Evolutionary conservation across 2,888 invertebrate species (phyloP).

Genomic region (Morpho helenor): DNA sequence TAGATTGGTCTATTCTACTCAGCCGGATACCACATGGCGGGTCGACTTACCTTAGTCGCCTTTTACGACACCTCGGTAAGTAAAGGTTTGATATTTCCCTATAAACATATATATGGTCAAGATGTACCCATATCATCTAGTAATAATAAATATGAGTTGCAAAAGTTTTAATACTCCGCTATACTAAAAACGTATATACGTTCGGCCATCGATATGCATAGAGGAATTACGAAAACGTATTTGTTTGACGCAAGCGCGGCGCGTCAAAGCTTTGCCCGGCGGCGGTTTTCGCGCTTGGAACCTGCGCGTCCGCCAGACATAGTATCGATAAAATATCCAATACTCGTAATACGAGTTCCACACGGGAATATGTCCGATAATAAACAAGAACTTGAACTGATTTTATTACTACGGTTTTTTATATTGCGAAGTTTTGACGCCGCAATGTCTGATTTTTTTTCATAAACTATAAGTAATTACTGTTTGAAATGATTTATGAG

Average conservation of each 20-base stretch:
- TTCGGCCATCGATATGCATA: too few species aligned
- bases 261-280: conserved; percentile 26
- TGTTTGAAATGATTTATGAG: too few species aligned
- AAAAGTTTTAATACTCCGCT: too few species aligned
- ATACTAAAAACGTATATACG: too few species aligned
- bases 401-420: conserved; percentile 1
- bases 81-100: too few species aligned
- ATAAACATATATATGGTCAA: too few species aligned
- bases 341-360: conserved; percentile 18
- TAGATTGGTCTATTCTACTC: too few species aligned
- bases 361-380: neutral
- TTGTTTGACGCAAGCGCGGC: conserved; percentile 16
- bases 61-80: too few species aligned
- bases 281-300: conserved; percentile 25
- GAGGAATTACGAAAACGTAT: conserved; percentile 2
- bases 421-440: neutral
- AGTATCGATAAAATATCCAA: conserved; percentile 16
- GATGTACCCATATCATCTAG: too few species aligned
- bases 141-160: too few species aligned
- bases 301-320: conserved; percentile 16
- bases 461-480: neutral
- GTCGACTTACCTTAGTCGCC: too few species aligned
- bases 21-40: too few species aligned
- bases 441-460: neutral
- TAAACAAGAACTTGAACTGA: conserved; percentile 2